Percentiles rank a stretch among this genome's conserved stretches.
phyloP scores from a whole-genome alignment of 1,140 invertebrate genomes.

The Calephelis virginiensis region DNA sequence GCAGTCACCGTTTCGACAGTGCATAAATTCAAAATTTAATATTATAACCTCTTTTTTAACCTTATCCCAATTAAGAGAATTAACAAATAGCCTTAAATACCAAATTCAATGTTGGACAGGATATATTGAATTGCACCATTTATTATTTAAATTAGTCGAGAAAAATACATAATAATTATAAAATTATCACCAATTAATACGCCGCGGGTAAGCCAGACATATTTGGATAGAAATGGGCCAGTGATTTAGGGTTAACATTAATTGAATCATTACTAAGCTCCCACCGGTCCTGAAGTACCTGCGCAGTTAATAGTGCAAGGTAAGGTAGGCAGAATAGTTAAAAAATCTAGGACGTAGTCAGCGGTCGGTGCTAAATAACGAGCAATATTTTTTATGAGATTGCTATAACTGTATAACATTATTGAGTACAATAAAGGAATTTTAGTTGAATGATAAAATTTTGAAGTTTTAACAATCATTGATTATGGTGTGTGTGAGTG shows the following conservation, averaged over 20 bases:
- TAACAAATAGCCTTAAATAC: background rate
- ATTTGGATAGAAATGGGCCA: slow-evolving; percentile 58
- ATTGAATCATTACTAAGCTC: slow-evolving; percentile 41
- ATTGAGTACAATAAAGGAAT: too few species aligned
- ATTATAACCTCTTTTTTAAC: slow-evolving; percentile 5
- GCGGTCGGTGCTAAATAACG: too few species aligned
- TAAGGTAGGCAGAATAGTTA: slow-evolving; percentile 21
- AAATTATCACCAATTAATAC: slow-evolving; percentile 64
- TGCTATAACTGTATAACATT: too few species aligned
- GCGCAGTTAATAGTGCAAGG: slow-evolving; percentile 60
- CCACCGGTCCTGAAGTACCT: slow-evolving; percentile 44
- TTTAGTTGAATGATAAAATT: too few species aligned
- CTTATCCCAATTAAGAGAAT: slow-evolving; percentile 6
- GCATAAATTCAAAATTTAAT: background rate
- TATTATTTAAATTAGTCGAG: slow-evolving; percentile 24
- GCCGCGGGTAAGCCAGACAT: slow-evolving; percentile 53
- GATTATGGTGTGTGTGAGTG: too few species aligned
- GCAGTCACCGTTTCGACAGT: background rate
- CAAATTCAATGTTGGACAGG: slow-evolving; percentile 7
- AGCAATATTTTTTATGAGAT: too few species aligned
- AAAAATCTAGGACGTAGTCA: background rate
- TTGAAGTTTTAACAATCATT: too few species aligned
- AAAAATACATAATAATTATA: slow-evolving; percentile 48
- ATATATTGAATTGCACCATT: slow-evolving; percentile 18
- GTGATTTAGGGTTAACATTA: slow-evolving; percentile 48